phyloP scores from a whole-genome alignment of 2,888 invertebrate genomes.

The Pegoplata infirma region DNA sequence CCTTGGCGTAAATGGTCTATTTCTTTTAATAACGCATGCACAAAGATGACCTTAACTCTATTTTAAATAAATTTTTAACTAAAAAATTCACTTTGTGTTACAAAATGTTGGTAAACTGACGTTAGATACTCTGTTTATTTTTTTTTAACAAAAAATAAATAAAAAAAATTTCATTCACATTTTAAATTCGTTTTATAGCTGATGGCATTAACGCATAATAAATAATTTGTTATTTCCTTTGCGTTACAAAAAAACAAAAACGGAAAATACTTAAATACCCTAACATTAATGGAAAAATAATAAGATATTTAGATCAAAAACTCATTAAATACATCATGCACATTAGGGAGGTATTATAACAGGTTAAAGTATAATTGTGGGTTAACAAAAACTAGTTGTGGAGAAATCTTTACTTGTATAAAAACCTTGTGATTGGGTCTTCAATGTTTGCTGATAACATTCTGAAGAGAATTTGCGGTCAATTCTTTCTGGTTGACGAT shows the following conservation, averaged over 20 bases:
- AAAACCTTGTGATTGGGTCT: too few relatives aligned
- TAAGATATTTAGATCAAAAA: conserved; percentile 46
- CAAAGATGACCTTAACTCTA: background rate
- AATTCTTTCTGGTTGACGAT: too few relatives aligned
- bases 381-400: background rate
- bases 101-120: background rate
- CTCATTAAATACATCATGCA: conserved; percentile 39
- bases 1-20: background rate
- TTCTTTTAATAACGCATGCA: background rate
- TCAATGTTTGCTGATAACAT: too few relatives aligned
- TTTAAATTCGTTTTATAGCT: conserved; percentile 43
- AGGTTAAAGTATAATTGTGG: too few relatives aligned
- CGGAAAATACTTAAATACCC: background rate
- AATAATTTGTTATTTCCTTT: background rate
- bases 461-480: too few relatives aligned
- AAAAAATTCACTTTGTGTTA: background rate
- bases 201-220: conserved; percentile 28
- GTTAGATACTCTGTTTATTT: background rate
- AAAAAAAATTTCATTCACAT: too few relatives aligned
- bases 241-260: background rate
- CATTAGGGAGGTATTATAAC: too few relatives aligned
- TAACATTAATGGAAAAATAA: background rate
- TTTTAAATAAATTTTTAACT: background rate
- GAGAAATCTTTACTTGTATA: background rate
- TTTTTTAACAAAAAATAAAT: too few relatives aligned